Evolutionary conservation across 1,140 invertebrate genomes (phyloP), one percentile per base, ranked within the genome.

Genomic region (Zaprionus camerounensis): DNA sequence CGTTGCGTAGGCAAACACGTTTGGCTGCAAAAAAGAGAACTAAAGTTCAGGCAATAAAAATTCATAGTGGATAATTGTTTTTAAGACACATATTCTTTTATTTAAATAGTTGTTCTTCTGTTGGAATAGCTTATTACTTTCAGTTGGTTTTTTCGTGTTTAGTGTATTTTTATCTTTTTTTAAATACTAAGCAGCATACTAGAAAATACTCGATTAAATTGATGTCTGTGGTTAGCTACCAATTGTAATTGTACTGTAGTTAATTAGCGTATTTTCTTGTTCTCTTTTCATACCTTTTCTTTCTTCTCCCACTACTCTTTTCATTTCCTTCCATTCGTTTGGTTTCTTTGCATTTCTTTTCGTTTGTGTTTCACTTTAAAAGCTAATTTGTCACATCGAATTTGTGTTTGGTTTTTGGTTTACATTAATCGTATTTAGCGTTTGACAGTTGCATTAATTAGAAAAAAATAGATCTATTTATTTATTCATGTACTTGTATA

Each of bases 71-170:
- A 82, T 82, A 80, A 82, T 90, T 76, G 49, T 90, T 78, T 84
- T 90, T 82, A 90, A 90, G 82, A 90, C 85, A 90, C 85, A 90
- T 90, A 90, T 90, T 90, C 85, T 82, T 90, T 90, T 91, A 90
- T 90, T 90, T 90, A 62, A 91, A 90, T 88, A 88, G 85, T 85
- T 82, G 69, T 78, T 82, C 65, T 73, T 90, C 61, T 76, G 49
- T 71, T 82, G 73, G 67, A 76, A 76, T 76, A 76, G 59, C 36
- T 51, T 70, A 59, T 72, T 78, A 44, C 59, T 69, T 67, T 75
- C 56, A 49, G 72, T 46, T 57, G 24, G 22, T 76, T 65, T 55
- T 11, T 34, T 34, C 31, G 9, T 12, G 55, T 68, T 66, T 67
- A 31, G 31, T 72, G 53, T 63, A 20, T 71, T 41, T 69, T 34